Percentiles rank a stretch among this genome's conserved stretches.
Conservation (phyloP, 1,140 invertebrate genomes). For the Thaumetopoea pityocampa region DNA sequence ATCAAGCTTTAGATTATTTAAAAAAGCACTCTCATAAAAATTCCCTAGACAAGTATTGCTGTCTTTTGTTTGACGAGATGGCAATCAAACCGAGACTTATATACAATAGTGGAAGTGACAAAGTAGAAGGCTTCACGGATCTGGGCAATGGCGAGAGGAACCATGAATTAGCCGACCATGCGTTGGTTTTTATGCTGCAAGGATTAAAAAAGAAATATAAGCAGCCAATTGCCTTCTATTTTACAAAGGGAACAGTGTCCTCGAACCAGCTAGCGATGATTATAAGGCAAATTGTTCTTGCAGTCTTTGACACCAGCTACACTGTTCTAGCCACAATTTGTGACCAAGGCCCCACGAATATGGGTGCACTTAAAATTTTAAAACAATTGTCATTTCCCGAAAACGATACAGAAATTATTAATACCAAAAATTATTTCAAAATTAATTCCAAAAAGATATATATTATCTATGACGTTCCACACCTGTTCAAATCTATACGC, state of each 20-base stretch:
- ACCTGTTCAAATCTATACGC: constrained; percentile 16
- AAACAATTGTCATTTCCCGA: constrained; percentile 2
- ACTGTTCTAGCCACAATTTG: constrained; percentile 20
- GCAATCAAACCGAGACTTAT: constrained; percentile 11
- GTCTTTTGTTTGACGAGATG: constrained; percentile 16
- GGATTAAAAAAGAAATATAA: constrained; percentile 12
- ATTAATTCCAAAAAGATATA: too few species aligned
- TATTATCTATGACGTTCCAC: constrained; percentile 13
- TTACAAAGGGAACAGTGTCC: constrained; percentile 13
- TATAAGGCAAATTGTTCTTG: too few species aligned
- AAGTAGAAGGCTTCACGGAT: constrained; percentile 13
- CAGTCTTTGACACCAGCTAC: constrained; percentile 6
- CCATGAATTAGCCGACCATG: constrained; percentile 11
- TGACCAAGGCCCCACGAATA: constrained; percentile 25
- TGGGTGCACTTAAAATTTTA: constrained; percentile 13
- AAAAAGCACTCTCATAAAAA: neutral
- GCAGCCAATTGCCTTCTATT: constrained; percentile 20
- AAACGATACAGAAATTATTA: too few species aligned
- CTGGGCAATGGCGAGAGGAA: constrained; percentile 2
- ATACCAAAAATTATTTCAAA: too few species aligned
- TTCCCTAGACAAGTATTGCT: neutral
- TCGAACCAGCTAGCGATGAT: too few species aligned
- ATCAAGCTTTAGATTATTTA: neutral
- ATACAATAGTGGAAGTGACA: constrained; percentile 3
- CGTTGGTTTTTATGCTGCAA: constrained; percentile 12